A percentile compares a stretch with the other conserved stretches of the same genome.
Conservation (phyloP, 2,888 invertebrate genomes). For the Notodonta dromedarius region DNA sequence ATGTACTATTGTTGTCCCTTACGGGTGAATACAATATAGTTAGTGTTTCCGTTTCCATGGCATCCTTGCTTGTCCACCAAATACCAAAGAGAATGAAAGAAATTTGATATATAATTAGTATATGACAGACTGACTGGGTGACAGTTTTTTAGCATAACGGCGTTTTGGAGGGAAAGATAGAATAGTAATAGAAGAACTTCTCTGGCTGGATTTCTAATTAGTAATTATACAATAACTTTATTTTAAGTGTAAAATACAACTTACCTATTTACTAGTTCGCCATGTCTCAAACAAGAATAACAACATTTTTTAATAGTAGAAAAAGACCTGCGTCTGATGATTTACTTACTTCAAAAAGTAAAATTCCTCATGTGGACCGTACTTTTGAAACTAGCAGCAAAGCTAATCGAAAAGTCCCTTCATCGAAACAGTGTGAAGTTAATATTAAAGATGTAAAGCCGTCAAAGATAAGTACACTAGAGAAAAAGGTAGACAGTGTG, state of each 20-base stretch:
- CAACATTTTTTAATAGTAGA: conserved; percentile 89
- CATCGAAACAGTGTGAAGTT: conserved; percentile 38
- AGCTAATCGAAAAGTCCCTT: conserved; percentile 38
- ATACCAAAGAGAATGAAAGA: no score
- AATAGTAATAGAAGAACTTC: no score
- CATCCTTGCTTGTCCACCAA: no score
- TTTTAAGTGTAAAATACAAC: neutral
- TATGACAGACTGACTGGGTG: no score
- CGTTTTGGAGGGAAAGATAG: no score
- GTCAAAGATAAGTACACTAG: conserved; percentile 13
- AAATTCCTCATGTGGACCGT: conserved; percentile 67
- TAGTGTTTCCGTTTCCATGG: no score
- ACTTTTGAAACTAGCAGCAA: conserved; percentile 50
- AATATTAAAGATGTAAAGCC: conserved; percentile 23
- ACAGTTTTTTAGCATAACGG: no score
- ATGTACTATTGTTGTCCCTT: no score
- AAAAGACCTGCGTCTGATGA: conserved; percentile 91
- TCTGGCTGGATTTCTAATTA: no score
- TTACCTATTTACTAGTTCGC: conserved; percentile 5
- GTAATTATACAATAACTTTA: no score
- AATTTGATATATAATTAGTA: no score
- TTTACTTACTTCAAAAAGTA: conserved; percentile 79
- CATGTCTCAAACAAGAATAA: conserved; percentile 92
- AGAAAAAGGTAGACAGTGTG: conserved; percentile 15
- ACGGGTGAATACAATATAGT: no score